Base-by-base conservation (phyloP, 2,113 vertebrate species). In the Damaliscus lunatus region DNA sequence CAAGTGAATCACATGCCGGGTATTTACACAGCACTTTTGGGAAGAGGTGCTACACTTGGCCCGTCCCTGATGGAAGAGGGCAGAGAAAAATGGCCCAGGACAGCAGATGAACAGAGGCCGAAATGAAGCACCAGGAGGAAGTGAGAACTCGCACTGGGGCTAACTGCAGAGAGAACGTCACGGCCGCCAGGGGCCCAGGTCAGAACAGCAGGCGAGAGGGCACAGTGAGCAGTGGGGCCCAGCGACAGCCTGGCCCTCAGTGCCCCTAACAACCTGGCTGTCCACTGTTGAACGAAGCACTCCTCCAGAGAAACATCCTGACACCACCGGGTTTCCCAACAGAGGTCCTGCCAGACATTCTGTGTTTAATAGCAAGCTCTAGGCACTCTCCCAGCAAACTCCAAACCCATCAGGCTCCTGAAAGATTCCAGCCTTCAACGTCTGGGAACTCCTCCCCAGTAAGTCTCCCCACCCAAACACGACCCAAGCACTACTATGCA, bases 71-170 rank as follows among this genome's bases (percentile, higher is more conserved):
- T 17, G 94, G 64, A 90, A 55, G 8, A 52, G 10, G 62, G 96
- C 48, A 86, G 53, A 85, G 74, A 88, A 86, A 92, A 93, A 81
- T 36, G 84, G 80, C 74, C 91, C 52, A 82, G 57, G 80, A 53
- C 12, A 50, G 88, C 88, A 11, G 50, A 13, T 6, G 59, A 64
- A 53, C 57, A 85, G 82, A 83, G 52, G 62, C 33, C 11, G 27
- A 96, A 82, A 40, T 40, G 40, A 83, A 82, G 85, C 89, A 82
- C 89, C 81, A 15, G 59, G 62, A 82, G 92, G 88, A 92, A 97
- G 91, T 60, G 82, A 88, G 88, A 67, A 80, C 48, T 82, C 64
- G 31, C 82, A 74, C 31, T 9, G 5, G 23, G 62, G 60, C 74
- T 43, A 50, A 50, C 91, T n/a, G 43, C 46, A 93, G 50, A 92